phyloP scores from a whole-genome alignment of 2,888 invertebrate genomes.

The Cephus pygmeus region DNA sequence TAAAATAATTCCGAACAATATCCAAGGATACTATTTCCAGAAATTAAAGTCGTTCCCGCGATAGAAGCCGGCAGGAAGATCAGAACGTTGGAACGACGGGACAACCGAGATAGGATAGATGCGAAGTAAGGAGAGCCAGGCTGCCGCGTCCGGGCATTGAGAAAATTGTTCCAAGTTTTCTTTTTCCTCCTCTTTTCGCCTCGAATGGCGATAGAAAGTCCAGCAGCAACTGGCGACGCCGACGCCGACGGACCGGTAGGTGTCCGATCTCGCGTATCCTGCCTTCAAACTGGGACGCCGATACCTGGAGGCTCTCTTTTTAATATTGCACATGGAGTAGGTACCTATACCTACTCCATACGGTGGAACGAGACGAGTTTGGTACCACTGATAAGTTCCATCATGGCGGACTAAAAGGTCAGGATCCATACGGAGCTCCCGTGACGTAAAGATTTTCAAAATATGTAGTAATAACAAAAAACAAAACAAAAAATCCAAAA shows the following conservation, averaged over 20 bases:
- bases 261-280: conserved; percentile 13
- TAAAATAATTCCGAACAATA: neutral
- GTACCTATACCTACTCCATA: neutral
- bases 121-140: neutral
- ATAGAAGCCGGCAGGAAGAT: neutral
- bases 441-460: neutral
- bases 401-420: neutral
- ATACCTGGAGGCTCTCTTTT: conserved; percentile 3
- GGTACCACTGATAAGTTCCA: neutral
- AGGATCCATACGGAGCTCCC: neutral
- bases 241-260: neutral
- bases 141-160: conserved; percentile 6
- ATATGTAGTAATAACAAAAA: neutral
- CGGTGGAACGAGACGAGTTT: neutral
- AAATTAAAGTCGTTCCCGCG: neutral
- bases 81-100: neutral
- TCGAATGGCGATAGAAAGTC: conserved; percentile 21
- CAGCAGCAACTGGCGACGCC: conserved; percentile 5
- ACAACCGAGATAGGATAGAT: neutral
- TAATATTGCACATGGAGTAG: neutral
- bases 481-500: neutral
- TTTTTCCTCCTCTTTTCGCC: conserved; percentile 6
- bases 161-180: conserved; percentile 11
- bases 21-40: neutral
- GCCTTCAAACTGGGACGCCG: conserved; percentile 19